Conservation (phyloP, 2,888 invertebrate species). For the Drosophila infuscata region DNA sequence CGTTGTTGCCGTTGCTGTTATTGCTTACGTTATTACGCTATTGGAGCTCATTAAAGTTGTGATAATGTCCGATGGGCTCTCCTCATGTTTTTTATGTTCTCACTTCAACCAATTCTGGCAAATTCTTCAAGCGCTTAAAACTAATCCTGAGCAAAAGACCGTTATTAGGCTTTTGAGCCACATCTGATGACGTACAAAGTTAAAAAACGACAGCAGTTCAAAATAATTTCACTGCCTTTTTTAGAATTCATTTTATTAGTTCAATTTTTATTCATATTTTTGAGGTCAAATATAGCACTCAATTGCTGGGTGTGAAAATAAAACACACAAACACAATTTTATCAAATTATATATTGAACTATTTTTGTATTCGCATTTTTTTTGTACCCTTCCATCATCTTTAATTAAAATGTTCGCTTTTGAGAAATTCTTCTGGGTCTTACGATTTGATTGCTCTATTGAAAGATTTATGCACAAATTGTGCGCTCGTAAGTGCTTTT, state of each 20-base stretch:
- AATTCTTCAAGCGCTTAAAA: constrained; percentile 14
- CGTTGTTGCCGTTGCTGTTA: constrained; percentile 12
- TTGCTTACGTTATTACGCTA: constrained; percentile 44
- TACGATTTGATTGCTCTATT: constrained; percentile 50
- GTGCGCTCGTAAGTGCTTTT: constrained; percentile 26
- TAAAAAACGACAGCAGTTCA: background rate
- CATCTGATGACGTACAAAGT: background rate
- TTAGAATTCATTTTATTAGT: background rate
- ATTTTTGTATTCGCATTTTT: background rate
- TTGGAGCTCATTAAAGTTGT: constrained; percentile 74
- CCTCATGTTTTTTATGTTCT: constrained; percentile 42
- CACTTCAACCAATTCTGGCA: constrained; percentile 30
- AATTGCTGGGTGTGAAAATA: constrained; percentile 24
- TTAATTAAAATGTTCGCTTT: constrained; percentile 48
- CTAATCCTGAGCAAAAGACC: constrained; percentile 42
- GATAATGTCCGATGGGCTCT: constrained; percentile 61
- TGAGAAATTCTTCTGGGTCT: constrained; percentile 30
- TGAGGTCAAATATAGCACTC: constrained; percentile 5
- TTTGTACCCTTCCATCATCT: constrained; percentile 3
- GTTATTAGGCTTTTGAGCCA: constrained; percentile 21
- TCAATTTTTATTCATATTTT: background rate
- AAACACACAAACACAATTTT: constrained; percentile 4
- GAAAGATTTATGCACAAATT: constrained; percentile 65
- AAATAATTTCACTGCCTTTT: background rate
- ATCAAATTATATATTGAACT: constrained; percentile 13